phyloP scores from a whole-genome alignment of 2,888 invertebrate genomes.

The Sarcophaga rosellei region DNA sequence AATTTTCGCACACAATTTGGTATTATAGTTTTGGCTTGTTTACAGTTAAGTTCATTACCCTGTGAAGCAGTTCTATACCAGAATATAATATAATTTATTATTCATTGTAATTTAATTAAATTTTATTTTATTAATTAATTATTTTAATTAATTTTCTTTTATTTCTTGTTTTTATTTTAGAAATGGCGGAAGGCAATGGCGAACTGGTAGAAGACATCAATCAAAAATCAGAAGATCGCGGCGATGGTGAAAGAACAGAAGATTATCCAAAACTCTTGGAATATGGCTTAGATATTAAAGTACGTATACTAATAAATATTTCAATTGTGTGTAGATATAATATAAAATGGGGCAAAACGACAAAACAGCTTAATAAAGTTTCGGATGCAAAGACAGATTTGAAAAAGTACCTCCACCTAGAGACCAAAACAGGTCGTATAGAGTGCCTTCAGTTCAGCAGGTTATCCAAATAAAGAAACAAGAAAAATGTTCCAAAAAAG shows the following conservation, averaged over 20 bases:
- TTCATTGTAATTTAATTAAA: neutral
- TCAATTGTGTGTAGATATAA: too few relatives aligned
- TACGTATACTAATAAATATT: constrained; percentile 77
- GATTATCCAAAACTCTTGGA: constrained; percentile 97
- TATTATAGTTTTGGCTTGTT: constrained; percentile 43
- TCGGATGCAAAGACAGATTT: too few relatives aligned
- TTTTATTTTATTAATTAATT: neutral
- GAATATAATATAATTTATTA: constrained; percentile 3
- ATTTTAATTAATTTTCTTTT: constrained; percentile 14
- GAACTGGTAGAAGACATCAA: constrained; percentile 81
- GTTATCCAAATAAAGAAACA: too few relatives aligned
- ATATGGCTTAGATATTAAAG: constrained; percentile 97
- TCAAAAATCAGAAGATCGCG: constrained; percentile 81
- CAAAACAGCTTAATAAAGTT: too few relatives aligned
- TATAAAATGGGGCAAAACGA: too few relatives aligned
- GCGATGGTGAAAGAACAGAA: constrained; percentile 85
- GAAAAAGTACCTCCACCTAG: too few relatives aligned
- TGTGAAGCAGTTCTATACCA: neutral
- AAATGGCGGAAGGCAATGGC: constrained; percentile 82
- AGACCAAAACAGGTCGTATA: neutral
- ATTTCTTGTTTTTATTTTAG: constrained; percentile 70
- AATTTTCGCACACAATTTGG: constrained; percentile 21
- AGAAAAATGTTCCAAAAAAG: too few relatives aligned
- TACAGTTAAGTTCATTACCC: constrained; percentile 51
- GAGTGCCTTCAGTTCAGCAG: too few relatives aligned